These are phyloP conservation scores for Drosophila littoralis DNA, from an alignment of 1,140 invertebrate species.

Conservation along the genomic window DNA sequence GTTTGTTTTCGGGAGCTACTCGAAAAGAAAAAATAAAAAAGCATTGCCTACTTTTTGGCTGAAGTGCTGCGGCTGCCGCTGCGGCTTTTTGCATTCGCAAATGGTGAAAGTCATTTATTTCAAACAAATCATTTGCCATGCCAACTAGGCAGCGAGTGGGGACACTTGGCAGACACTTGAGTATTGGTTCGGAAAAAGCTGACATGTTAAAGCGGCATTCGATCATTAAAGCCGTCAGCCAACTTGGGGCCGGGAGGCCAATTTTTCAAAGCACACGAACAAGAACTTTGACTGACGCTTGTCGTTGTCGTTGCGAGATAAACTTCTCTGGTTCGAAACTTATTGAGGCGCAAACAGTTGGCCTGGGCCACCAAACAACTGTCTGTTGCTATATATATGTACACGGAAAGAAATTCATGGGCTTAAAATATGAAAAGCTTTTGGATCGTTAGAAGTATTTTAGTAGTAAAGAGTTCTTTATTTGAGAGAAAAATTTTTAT, in stretches of 20 bases:
- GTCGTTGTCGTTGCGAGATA: constrained; percentile 69
- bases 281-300: constrained; percentile 78
- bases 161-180: constrained; percentile 31
- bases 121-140: constrained; percentile 74
- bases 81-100: constrained; percentile 63
- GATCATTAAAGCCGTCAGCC: constrained; percentile 33
- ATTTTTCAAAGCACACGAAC: constrained; percentile 64
- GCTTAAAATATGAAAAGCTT: too few species aligned
- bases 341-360: constrained; percentile 80
- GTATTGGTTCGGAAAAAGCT: constrained; percentile 41
- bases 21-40: constrained; percentile 45
- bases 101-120: constrained; percentile 81
- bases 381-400: constrained; percentile 41
- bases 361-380: constrained; percentile 53
- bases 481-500: too few species aligned
- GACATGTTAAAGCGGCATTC: constrained; percentile 60
- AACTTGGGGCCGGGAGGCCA: constrained; percentile 41
- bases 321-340: constrained; percentile 73
- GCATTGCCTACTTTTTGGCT: constrained; percentile 69
- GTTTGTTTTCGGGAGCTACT: constrained; percentile 25
- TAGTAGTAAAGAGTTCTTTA: too few species aligned
- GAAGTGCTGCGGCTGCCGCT: constrained; percentile 63
- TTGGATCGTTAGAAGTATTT: too few species aligned
- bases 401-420: not conserved
- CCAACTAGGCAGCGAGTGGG: constrained; percentile 40